Evolutionary conservation across 2,797 vertebrate genomes (phyloP).

Genomic region (Pipistrellus nathusii): DNA sequence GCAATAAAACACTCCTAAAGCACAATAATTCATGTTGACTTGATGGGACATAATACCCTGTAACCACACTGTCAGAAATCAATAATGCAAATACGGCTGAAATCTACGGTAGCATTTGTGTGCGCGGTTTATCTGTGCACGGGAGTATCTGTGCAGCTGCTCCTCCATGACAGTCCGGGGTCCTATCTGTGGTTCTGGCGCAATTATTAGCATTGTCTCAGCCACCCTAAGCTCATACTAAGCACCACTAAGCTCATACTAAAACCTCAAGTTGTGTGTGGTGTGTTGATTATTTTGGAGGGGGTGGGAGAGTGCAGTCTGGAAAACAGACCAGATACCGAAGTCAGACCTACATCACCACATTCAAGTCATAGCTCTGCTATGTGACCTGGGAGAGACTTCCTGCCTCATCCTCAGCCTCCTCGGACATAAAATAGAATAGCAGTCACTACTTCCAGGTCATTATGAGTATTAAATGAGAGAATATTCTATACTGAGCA

Average conservation of each 20-base stretch:
- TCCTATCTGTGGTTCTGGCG: not conserved
- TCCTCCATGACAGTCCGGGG: not conserved
- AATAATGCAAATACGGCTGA: not conserved
- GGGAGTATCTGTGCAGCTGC: not conserved
- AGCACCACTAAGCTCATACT: not conserved
- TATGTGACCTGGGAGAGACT: not conserved
- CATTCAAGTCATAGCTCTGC: not conserved
- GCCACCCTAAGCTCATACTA: not conserved
- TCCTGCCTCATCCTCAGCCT: not conserved
- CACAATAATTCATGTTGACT: conserved; percentile 52
- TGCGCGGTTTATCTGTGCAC: not conserved
- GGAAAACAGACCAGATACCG: not conserved
- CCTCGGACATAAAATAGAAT: not conserved
- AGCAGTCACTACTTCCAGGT: not conserved
- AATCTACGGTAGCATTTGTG: not conserved
- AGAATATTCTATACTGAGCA: not conserved
- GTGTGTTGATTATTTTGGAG: not conserved
- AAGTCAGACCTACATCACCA: not conserved
- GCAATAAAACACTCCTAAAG: conserved; percentile 50
- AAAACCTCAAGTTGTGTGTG: not conserved
- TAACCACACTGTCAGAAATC: conserved; percentile 57
- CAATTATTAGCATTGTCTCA: not conserved
- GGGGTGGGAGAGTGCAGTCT: not conserved
- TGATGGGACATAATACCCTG: conserved; percentile 18
- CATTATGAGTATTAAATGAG: not conserved